Evolutionary conservation across 2,113 vertebrate genomes (phyloP).

Genomic region (Epinephelus lanceolatus): DNA sequence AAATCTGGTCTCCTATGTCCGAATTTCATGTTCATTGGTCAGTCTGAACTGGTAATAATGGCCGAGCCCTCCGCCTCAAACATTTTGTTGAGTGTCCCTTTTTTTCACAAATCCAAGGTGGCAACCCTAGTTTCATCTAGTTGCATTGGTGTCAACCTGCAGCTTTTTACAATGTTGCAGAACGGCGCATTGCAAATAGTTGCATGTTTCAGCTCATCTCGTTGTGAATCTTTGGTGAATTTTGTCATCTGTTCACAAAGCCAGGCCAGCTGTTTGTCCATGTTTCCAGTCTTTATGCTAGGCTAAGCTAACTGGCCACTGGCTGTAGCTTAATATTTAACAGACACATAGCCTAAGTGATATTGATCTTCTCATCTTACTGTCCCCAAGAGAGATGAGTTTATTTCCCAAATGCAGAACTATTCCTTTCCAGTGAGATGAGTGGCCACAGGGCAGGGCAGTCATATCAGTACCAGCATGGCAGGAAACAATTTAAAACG

Average conservation of each 20-base stretch:
- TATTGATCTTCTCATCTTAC: not conserved
- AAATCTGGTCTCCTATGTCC: too few species aligned
- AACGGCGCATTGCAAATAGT: too few species aligned
- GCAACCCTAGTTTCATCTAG: too few species aligned
- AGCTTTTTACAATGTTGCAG: too few species aligned
- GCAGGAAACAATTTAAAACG: not conserved
- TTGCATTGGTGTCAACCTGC: too few species aligned
- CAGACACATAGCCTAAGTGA: not conserved
- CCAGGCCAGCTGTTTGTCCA: not conserved
- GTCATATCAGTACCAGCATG: not conserved
- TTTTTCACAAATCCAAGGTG: too few species aligned
- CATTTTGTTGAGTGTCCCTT: too few species aligned
- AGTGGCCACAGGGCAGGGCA: slow-evolving; percentile 4
- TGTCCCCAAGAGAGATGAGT: not conserved
- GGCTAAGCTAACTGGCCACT: not conserved
- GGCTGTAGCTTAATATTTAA: not conserved
- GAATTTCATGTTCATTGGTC: too few species aligned
- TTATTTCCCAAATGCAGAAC: not conserved
- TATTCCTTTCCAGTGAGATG: not conserved
- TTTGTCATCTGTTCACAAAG: not conserved
- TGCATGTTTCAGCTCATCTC: too few species aligned
- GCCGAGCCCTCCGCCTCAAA: too few species aligned
- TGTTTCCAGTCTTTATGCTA: not conserved
- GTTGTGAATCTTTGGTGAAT: not conserved
- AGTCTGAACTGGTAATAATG: too few species aligned